Evolutionary conservation across 2,888 invertebrate species (phyloP).

Genomic region (Craniophora ligustri): DNA sequence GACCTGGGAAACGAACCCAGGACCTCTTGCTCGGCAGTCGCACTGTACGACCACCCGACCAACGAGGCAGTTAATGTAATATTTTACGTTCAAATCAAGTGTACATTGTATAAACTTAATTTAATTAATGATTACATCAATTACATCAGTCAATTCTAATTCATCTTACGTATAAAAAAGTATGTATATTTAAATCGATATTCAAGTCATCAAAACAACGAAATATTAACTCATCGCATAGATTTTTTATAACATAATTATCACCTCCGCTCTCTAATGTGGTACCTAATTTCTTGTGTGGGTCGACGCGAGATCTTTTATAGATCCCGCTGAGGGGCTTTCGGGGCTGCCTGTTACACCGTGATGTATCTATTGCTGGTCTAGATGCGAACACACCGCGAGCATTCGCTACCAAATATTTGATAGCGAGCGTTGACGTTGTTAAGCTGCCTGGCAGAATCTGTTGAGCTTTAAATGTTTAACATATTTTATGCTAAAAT

Average conservation of each 20-base stretch:
- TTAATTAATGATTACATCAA: slow-evolving; percentile 31
- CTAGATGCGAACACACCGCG: neutral
- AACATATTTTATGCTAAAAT: too few relatives aligned
- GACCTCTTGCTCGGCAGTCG: too few relatives aligned
- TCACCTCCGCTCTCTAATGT: slow-evolving; percentile 85
- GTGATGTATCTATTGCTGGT: slow-evolving; percentile 36
- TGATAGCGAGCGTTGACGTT: too few relatives aligned
- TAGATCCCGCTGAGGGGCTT: slow-evolving; percentile 72
- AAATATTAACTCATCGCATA: slow-evolving; percentile 83
- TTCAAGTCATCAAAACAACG: slow-evolving; percentile 75
- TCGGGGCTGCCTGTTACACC: slow-evolving; percentile 68
- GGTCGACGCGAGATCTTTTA: slow-evolving; percentile 81
- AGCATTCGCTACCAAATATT: too few relatives aligned
- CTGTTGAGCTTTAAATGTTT: too few relatives aligned
- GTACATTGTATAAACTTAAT: slow-evolving; percentile 6
- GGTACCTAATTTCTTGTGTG: slow-evolving; percentile 86
- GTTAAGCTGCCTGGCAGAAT: too few relatives aligned
- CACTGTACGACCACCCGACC: too few relatives aligned
- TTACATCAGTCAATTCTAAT: slow-evolving; percentile 23
- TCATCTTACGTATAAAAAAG: slow-evolving; percentile 42
- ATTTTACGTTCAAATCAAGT: too few relatives aligned
- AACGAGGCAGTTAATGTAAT: too few relatives aligned
- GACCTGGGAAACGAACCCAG: too few relatives aligned
- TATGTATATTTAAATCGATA: slow-evolving; percentile 70
- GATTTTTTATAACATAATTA: slow-evolving; percentile 86